phyloP scores from a whole-genome alignment of 1,140 invertebrate species.

The Drosophila sechellia region DNA sequence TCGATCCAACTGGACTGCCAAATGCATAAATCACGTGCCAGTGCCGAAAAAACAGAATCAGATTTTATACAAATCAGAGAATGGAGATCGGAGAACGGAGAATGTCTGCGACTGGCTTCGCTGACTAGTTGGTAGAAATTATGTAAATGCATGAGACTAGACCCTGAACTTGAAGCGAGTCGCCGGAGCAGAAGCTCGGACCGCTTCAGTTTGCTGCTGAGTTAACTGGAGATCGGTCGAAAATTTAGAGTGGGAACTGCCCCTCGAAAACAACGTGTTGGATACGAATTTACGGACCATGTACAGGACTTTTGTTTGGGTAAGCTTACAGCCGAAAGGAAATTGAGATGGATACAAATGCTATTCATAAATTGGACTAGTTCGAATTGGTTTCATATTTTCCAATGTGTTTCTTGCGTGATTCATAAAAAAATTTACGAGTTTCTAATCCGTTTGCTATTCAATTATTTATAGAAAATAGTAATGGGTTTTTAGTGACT shows the following conservation, averaged over 20 bases:
- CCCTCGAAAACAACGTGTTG: slow-evolving; percentile 5
- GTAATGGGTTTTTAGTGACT: not conserved
- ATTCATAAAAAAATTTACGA: not conserved
- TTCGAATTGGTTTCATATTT: not conserved
- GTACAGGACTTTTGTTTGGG: slow-evolving; percentile 56
- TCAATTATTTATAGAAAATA: not conserved
- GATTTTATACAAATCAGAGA: slow-evolving; percentile 40
- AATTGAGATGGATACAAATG: not conserved
- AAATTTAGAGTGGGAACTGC: slow-evolving; percentile 11
- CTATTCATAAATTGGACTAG: no score
- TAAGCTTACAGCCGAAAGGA: slow-evolving; percentile 9
- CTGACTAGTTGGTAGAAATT: slow-evolving; percentile 59
- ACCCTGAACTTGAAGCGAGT: slow-evolving; percentile 75
- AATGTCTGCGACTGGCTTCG: slow-evolving; percentile 39
- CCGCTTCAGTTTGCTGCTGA: slow-evolving; percentile 60
- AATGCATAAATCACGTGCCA: slow-evolving; percentile 76
- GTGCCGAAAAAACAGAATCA: slow-evolving; percentile 39
- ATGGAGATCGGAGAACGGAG: slow-evolving; percentile 36
- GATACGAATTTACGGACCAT: slow-evolving; percentile 27
- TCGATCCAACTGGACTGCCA: slow-evolving; percentile 69
- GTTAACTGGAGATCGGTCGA: slow-evolving; percentile 44
- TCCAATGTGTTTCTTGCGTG: not conserved
- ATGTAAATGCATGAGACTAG: slow-evolving; percentile 66
- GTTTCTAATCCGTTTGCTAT: not conserved
- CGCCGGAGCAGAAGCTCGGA: slow-evolving; percentile 29